Evolutionary conservation across 2,113 vertebrate genomes (phyloP).

Genomic region (Rhea pennata): DNA sequence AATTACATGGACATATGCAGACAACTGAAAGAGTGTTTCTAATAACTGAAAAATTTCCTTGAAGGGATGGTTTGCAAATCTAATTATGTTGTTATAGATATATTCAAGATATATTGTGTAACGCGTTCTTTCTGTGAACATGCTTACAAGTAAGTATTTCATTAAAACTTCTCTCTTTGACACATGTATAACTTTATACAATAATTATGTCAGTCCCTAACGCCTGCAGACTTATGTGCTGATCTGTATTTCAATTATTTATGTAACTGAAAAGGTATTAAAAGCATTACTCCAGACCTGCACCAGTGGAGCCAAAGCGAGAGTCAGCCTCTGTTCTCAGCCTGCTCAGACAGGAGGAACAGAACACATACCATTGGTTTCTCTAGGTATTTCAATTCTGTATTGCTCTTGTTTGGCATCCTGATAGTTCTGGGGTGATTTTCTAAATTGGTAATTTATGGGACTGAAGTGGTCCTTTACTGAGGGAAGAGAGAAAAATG

Average conservation of each 20-base stretch:
- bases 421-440: background rate
- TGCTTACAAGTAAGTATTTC: background rate
- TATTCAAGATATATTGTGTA: background rate
- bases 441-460: background rate
- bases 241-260: background rate
- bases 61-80: background rate
- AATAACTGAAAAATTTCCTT: background rate
- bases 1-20: conserved; percentile 74
- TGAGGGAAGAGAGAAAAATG: background rate
- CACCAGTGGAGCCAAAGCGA: background rate
- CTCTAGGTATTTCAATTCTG: accelerated
- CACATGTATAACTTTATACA: background rate
- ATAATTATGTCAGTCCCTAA: background rate
- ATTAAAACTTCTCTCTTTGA: background rate
- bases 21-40: background rate
- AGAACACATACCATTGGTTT: background rate
- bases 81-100: background rate
- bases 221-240: background rate
- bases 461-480: background rate
- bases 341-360: background rate
- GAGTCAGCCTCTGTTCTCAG: background rate
- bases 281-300: background rate
- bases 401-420: background rate
- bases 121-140: background rate
- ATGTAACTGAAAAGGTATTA: background rate